phyloP scores from a whole-genome alignment of 2,888 invertebrate species.

The Coenonympha glycerion region DNA sequence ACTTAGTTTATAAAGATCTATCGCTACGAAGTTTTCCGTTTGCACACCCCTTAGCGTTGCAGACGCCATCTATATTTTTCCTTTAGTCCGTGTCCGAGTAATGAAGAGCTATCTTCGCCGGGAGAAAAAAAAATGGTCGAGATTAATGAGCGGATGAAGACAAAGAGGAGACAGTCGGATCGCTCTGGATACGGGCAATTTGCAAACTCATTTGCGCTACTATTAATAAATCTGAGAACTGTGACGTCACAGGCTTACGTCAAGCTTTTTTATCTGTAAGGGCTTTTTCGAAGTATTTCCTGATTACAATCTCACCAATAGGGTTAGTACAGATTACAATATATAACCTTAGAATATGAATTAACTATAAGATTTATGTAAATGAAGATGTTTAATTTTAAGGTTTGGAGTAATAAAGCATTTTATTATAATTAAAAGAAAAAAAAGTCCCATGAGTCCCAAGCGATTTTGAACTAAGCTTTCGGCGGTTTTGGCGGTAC shows the following conservation, averaged over 20 bases:
- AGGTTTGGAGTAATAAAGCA: no score
- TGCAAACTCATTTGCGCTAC: conserved; percentile 50
- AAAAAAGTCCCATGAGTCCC: no score
- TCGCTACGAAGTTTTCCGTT: not conserved
- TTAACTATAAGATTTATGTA: no score
- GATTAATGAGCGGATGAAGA: conserved; percentile 43
- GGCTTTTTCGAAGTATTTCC: no score
- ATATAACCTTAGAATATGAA: no score
- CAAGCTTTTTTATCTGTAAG: no score
- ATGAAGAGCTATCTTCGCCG: conserved; percentile 47
- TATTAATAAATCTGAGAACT: conserved; percentile 35
- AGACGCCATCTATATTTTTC: not conserved
- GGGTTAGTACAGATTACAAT: no score
- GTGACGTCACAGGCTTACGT: conserved; percentile 9
- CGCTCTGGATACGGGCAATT: conserved; percentile 43
- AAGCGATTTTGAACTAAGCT: no score
- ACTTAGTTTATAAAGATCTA: no score
- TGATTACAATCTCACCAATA: not conserved
- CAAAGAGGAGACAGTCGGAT: conserved; percentile 48
- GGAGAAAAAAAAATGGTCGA: conserved; percentile 33
- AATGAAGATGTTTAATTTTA: no score
- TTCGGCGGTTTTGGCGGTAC: no score
- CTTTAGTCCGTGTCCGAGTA: conserved; percentile 38
- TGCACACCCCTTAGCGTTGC: not conserved
- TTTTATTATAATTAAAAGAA: no score